Evolutionary conservation across 2,113 vertebrate species (phyloP).

Genomic region (Camelus bactrianus): DNA sequence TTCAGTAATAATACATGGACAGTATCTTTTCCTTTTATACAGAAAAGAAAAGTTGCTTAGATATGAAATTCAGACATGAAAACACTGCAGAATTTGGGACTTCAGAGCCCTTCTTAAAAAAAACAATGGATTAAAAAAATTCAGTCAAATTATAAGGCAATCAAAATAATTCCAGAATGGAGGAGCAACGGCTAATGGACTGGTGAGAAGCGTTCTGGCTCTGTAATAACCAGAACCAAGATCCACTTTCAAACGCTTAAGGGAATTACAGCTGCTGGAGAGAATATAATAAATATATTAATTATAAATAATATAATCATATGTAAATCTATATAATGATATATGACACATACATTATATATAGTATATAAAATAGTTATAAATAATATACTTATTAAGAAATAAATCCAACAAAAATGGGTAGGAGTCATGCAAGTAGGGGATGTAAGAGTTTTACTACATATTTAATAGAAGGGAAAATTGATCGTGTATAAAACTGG

Average conservation of each 20-base stretch:
- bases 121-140: slow-evolving; percentile 13
- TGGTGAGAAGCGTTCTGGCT: background rate
- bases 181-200: background rate
- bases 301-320: too few relatives aligned
- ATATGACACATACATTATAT: too few relatives aligned
- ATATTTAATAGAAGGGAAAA: slow-evolving; percentile 6
- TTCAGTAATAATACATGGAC: background rate
- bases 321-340: too few relatives aligned
- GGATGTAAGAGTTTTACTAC: background rate
- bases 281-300: background rate
- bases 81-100: background rate
- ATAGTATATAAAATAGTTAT: too few relatives aligned
- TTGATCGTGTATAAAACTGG: background rate
- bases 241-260: slow-evolving; percentile 5
- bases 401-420: background rate
- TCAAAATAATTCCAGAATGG: slow-evolving; percentile 36
- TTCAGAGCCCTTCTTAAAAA: background rate
- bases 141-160: background rate
- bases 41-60: background rate
- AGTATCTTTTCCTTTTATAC: background rate
- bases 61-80: slow-evolving; percentile 49
- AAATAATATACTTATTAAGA: background rate
- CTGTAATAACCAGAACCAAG: slow-evolving; percentile 34
- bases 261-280: background rate
- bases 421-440: background rate